These are phyloP conservation scores for Erannis defoliaria DNA, from an alignment of 2,888 invertebrate species.

Conservation along the genomic window DNA sequence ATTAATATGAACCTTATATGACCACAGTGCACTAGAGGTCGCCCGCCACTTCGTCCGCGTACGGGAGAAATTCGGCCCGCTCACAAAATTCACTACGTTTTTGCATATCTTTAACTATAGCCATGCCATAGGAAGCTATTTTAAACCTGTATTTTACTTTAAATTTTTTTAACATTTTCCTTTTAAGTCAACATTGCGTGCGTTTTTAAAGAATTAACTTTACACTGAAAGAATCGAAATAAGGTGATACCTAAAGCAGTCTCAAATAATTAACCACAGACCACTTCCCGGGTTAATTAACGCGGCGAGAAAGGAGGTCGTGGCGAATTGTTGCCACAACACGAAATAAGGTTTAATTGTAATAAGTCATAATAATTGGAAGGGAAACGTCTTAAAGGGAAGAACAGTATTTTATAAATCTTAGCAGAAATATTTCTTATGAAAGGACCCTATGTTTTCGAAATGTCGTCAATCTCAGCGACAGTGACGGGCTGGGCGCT, in stretches of 20 bases:
- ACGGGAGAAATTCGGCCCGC: too few species aligned
- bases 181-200: slow-evolving; percentile 5
- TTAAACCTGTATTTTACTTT: too few species aligned
- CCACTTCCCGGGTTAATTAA: slow-evolving; percentile 56
- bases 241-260: slow-evolving; percentile 37
- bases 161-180: too few species aligned
- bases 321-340: slow-evolving; percentile 37
- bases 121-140: too few species aligned
- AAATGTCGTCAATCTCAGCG: too few species aligned
- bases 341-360: slow-evolving; percentile 29
- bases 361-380: slow-evolving; percentile 29
- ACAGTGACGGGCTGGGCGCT: too few species aligned
- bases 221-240: slow-evolving; percentile 11
- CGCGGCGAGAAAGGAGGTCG: slow-evolving; percentile 53
- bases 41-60: too few species aligned
- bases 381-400: not conserved
- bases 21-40: too few species aligned
- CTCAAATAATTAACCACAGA: slow-evolving; percentile 47
- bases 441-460: too few species aligned
- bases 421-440: not conserved
- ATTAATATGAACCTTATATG: too few species aligned
- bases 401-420: not conserved
- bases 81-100: too few species aligned
- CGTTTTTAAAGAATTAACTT: slow-evolving; percentile 23
- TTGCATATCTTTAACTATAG: too few species aligned